phyloP scores from a whole-genome alignment of 2,113 vertebrate genomes.

The Ammospiza nelsoni region DNA sequence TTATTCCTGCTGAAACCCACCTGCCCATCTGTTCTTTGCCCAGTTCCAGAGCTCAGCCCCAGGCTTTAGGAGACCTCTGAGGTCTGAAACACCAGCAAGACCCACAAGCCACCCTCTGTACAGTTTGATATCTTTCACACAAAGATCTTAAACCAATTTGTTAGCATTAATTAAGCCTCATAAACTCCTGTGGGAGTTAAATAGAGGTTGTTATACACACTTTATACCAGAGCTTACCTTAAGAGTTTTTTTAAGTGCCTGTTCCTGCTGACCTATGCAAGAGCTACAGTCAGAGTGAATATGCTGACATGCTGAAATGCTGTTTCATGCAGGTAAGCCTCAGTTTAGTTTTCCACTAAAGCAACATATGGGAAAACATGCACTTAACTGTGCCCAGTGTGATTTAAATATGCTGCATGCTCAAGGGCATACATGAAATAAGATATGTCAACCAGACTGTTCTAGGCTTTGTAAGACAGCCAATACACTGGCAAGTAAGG shows the following conservation, averaged over 20 bases:
- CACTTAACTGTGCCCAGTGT: background rate
- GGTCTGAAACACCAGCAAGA: background rate
- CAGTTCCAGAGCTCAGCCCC: background rate
- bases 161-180: slow-evolving; percentile 1
- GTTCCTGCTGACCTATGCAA: background rate
- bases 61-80: background rate
- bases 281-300: background rate
- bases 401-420: background rate
- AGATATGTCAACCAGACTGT: background rate
- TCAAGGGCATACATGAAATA: background rate
- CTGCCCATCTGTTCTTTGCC: background rate
- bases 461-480: background rate
- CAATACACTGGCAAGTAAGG: background rate
- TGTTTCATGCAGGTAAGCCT: background rate
- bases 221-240: background rate
- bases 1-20: background rate
- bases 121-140: background rate
- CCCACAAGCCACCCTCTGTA: background rate
- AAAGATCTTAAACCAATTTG: background rate
- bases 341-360: slow-evolving; percentile 28
- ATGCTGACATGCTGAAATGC: slow-evolving; percentile 29
- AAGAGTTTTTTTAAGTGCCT: background rate
- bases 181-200: background rate
- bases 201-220: background rate
- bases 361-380: background rate